Percentiles rank a stretch among this genome's conserved stretches.
Conservation (phyloP, 2,797 vertebrate genomes). For the Loriculus beryllinus region DNA sequence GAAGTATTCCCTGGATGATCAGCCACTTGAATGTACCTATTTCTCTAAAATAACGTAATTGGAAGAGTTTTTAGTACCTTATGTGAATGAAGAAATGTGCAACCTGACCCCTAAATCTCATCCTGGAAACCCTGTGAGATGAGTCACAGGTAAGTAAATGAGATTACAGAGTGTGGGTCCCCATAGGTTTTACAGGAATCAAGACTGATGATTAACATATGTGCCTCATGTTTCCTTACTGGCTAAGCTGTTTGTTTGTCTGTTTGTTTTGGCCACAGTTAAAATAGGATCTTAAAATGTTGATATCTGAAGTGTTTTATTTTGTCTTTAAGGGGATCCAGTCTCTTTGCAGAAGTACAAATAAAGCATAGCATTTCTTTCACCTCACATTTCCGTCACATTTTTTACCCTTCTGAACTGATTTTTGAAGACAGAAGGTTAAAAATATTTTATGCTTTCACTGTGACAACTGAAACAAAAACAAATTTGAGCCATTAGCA, state of each 20-base stretch:
- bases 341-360: not conserved
- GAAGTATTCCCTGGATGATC: not conserved
- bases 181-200: not conserved
- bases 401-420: not conserved
- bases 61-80: not conserved
- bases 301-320: not conserved
- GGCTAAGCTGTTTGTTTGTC: not conserved
- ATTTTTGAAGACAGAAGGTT: not conserved
- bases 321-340: not conserved
- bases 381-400: not conserved
- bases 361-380: not conserved
- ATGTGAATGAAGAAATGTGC: not conserved
- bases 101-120: not conserved
- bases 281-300: not conserved
- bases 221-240: not conserved
- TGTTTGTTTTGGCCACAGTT: not conserved
- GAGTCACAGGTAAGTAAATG: not conserved
- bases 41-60: not conserved
- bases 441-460: not conserved
- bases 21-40: not conserved
- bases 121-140: not conserved
- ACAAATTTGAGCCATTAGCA: not conserved
- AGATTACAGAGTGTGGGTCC: not conserved
- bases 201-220: not conserved
- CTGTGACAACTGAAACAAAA: conserved; percentile 19